Percentiles rank a stretch among this genome's conserved stretches.
These are phyloP conservation scores for Pegoplata infirma DNA, from an alignment of 2,888 invertebrate genomes.

Conservation along the genomic window DNA sequence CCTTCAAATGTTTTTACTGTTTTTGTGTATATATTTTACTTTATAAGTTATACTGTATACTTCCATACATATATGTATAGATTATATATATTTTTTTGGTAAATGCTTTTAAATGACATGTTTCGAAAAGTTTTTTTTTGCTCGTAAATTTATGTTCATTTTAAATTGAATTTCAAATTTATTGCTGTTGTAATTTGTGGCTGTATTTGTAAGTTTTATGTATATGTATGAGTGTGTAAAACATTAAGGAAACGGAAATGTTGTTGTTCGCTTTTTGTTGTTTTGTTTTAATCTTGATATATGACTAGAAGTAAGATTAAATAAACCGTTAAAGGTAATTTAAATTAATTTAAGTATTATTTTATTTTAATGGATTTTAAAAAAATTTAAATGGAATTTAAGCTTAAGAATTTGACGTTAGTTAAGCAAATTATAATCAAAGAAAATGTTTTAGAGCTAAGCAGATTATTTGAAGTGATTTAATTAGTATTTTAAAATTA, in stretches of 20 bases:
- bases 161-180: slow-evolving; percentile 78
- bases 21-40: too few species aligned
- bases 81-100: slow-evolving; percentile 2
- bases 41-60: too few species aligned
- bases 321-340: slow-evolving; percentile 55
- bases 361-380: background rate
- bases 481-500: too few species aligned
- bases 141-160: slow-evolving; percentile 76
- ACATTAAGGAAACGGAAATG: slow-evolving; percentile 59
- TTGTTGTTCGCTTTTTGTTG: slow-evolving; percentile 18
- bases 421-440: too few species aligned
- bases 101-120: slow-evolving; percentile 74
- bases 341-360: slow-evolving; percentile 42
- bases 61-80: too few species aligned
- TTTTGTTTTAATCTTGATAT: slow-evolving; percentile 58
- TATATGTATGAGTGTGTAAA: background rate
- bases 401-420: too few species aligned
- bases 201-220: slow-evolving; percentile 57
- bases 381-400: background rate
- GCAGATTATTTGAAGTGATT: too few species aligned
- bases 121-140: slow-evolving; percentile 74
- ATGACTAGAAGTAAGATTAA: slow-evolving; percentile 43
- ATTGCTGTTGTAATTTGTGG: slow-evolving; percentile 72
- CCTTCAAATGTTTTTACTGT: too few species aligned
- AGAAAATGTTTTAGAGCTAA: too few species aligned